These are phyloP conservation scores for Parazoanthus darwini DNA, from an alignment of 92 coral and sea anemone genomes.

Conservation along the genomic window DNA sequence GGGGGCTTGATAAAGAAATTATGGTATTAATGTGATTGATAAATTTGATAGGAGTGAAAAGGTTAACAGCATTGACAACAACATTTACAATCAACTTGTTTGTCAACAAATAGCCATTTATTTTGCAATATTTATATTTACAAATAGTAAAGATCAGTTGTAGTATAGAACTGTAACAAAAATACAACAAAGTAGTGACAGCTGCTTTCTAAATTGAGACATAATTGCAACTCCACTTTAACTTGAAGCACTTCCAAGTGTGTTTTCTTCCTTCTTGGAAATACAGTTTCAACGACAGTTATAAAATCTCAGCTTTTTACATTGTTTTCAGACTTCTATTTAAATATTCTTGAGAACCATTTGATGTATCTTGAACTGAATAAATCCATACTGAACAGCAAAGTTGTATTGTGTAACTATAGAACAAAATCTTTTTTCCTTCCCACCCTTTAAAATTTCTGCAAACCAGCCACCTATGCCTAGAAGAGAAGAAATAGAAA, in stretches of 20 bases:
- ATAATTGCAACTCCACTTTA: slow-evolving; percentile 11
- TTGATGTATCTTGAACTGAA: slow-evolving; percentile 8
- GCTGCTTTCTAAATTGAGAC: not conserved
- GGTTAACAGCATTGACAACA: not conserved
- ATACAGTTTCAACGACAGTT: slow-evolving; percentile 1
- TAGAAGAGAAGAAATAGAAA: slow-evolving; percentile 13
- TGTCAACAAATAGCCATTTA: slow-evolving; percentile 44
- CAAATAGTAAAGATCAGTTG: slow-evolving; percentile 42
- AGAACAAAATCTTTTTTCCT: slow-evolving; percentile 26
- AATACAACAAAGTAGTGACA: slow-evolving; percentile 12
- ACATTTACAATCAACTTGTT: slow-evolving; percentile 3
- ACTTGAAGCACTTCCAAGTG: slow-evolving; percentile 1
- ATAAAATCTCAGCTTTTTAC: slow-evolving; percentile 35
- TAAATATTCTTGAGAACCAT: slow-evolving; percentile 26
- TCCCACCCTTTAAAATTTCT: slow-evolving; percentile 29
- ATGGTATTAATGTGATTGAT: too few species aligned
- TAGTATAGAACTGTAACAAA: slow-evolving; percentile 35
- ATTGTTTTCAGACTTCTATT: slow-evolving; percentile 22
- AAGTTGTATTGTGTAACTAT: slow-evolving; percentile 17
- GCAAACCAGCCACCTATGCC: slow-evolving; percentile 13
- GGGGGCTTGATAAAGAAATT: too few species aligned
- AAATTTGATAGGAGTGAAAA: too few species aligned
- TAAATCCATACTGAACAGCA: slow-evolving; percentile 6
- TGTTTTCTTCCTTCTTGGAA: not conserved
- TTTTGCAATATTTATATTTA: slow-evolving; percentile 42